Evolutionary conservation across 2,888 invertebrate species (phyloP), one percentile per base, ranked within the genome.

Genomic region (Aporophyla lueneburgensis): DNA sequence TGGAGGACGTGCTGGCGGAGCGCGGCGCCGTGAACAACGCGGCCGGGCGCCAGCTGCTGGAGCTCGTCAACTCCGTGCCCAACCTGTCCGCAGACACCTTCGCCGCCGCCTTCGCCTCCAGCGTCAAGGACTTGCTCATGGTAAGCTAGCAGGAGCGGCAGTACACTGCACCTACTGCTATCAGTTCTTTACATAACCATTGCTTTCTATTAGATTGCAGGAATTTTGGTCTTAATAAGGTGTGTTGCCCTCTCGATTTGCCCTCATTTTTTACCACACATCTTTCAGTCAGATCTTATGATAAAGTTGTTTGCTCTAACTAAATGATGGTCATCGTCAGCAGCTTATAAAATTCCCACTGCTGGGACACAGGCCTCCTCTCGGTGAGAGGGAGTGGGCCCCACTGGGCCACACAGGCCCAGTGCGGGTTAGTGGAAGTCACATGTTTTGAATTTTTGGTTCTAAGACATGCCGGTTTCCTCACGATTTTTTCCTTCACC

Each of bases 61-160:
- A 99, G 95, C 97, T 99, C 93, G 98, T 99, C 59, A 98, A 98
- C 95, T 98, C 98, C 24, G 98, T 99, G 83, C 99, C 99, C 65
- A 98, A 98, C 92, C 99, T 99, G 97, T 98, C 98, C 63, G 92
- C 93, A 0, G 99, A 99, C 91, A 98, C 99, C 92, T 99, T 99
- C 94, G 99, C 99, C 58, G 98, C 98, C 89, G 99, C 99, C 98
- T 98, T 99, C 93, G 99, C 99, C 93, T 98, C 99, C 88, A 99
- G 99, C 92, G 98, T 99, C 93, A 99, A 99, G 96, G 99, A 99
- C 97, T 97, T 99, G 89, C 97, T 99, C 90, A 99, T 99, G 99
- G 99, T 96, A 59, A 66, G 21, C n/a, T 46, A 19, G 5, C 24
- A 14, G 24, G 19, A n/a, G n/a, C n/a, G n/a, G n/a, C n/a, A n/a